phyloP scores from a whole-genome alignment of 2,888 invertebrate genomes.

The Molorchus minor region DNA sequence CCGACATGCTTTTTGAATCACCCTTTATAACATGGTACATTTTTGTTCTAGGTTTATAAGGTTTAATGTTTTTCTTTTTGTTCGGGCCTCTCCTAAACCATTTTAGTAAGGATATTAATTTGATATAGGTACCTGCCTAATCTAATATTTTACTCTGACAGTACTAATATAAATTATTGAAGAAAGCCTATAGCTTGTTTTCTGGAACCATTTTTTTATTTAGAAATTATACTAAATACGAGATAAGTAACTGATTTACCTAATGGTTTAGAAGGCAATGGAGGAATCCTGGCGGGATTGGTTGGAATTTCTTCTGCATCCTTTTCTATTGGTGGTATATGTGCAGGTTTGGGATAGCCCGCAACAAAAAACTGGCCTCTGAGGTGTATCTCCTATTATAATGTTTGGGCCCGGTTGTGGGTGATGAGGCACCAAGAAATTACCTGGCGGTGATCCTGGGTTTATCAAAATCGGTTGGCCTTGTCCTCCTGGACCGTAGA shows the following conservation, averaged over 20 bases:
- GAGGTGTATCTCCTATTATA: constrained; percentile 43
- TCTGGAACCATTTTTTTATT: no score
- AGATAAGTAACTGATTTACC: constrained; percentile 1
- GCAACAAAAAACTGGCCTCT: constrained; percentile 50
- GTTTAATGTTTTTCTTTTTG: no score
- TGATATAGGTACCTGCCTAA: no score
- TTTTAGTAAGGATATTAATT: no score
- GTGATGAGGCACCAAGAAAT: constrained; percentile 55
- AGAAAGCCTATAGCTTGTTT: no score
- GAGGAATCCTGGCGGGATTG: constrained; percentile 53
- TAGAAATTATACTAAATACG: no score
- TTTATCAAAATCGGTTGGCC: constrained; percentile 58
- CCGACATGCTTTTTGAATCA: no score
- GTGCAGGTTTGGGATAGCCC: constrained; percentile 57
- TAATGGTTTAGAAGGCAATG: constrained; percentile 35
- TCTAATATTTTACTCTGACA: no score
- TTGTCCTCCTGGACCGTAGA: constrained; percentile 52
- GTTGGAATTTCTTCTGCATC: constrained; percentile 61
- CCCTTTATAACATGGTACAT: no score
- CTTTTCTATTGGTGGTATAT: constrained; percentile 59
- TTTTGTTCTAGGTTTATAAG: no score
- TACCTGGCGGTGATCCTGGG: constrained; percentile 55
- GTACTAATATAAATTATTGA: no score
- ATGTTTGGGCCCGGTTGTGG: constrained; percentile 47
- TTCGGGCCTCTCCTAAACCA: no score